Evolutionary conservation across 2,113 vertebrate species (phyloP).

Genomic region (crab-eating macaque (Macaca fascicularis)): T2T-MFA8v1.1 NC_088379.1:4395001-4395500

Average conservation of each 20-base stretch:
- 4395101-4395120: accelerated
- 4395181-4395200: neutral
- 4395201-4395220: no score
- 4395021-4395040: neutral
- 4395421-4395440: neutral
- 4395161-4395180: neutral
- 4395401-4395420: neutral
- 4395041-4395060: accelerated
- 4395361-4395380: neutral
- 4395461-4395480: neutral
- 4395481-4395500: neutral
- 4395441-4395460: neutral
- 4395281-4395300: no score
- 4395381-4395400: accelerated
- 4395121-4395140: accelerated
- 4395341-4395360: accelerated
- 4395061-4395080: accelerated
- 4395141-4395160: neutral
- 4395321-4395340: accelerated
- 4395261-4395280: neutral
- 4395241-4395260: accelerated
- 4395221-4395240: neutral
- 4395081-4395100: accelerated
- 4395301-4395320: no score
- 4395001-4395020: accelerated